Evolutionary conservation across 2,113 vertebrate genomes (phyloP).

Genomic region (Urocolius indicus): DNA sequence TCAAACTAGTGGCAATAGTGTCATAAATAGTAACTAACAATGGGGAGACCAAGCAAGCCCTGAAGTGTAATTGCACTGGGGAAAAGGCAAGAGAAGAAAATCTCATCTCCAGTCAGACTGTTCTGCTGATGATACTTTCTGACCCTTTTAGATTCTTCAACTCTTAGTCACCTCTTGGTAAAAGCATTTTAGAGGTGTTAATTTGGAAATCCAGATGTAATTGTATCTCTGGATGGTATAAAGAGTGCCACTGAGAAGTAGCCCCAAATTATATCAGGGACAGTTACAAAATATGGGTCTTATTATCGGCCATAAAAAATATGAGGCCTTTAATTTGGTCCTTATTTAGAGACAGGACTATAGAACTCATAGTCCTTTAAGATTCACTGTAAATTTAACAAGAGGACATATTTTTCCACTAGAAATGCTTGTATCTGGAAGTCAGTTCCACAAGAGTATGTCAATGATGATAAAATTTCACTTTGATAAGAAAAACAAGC

Average conservation of each 20-base stretch:
- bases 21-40: slow-evolving; percentile 7
- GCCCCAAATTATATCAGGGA: not conserved
- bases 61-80: not conserved
- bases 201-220: slow-evolving; percentile 20
- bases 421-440: not conserved
- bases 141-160: slow-evolving; percentile 51
- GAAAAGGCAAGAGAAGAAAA: not conserved
- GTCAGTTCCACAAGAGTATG: not conserved
- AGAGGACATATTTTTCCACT: not conserved
- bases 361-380: not conserved
- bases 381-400: not conserved
- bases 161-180: slow-evolving; percentile 42
- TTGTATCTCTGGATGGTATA: slow-evolving; percentile 18
- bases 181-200: slow-evolving; percentile 49
- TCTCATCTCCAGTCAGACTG: not conserved
- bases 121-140: slow-evolving; percentile 39
- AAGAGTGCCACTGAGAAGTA: not conserved
- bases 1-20: not conserved
- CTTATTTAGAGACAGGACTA: not conserved
- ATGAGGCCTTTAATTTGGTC: not conserved
- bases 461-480: not conserved
- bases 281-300: not conserved
- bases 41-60: not conserved
- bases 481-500: not conserved
- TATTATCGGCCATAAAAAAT: too few species aligned